Conservation (phyloP, 2,888 invertebrate species). For the Exephanes ischioxanthus region DNA sequence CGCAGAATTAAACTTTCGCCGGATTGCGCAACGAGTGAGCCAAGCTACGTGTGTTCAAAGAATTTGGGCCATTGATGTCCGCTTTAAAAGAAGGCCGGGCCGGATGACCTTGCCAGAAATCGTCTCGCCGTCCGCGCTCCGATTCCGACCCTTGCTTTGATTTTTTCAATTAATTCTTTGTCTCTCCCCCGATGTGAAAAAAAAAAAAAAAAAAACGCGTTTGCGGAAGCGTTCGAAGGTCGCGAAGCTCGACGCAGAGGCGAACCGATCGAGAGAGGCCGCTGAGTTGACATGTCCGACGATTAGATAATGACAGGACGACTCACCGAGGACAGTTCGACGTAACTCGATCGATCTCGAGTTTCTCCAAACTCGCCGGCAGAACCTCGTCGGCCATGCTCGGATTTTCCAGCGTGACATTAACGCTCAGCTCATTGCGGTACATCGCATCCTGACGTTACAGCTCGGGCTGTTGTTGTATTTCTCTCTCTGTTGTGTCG, state of each 20-base stretch:
- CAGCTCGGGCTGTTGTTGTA: no score
- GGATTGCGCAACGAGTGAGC: conserved; percentile 45
- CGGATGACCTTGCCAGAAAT: conserved; percentile 44
- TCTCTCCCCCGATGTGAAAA: neutral
- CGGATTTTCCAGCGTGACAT: conserved; percentile 43
- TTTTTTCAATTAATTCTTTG: neutral
- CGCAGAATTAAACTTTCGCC: conserved; percentile 42
- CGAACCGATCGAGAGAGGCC: neutral
- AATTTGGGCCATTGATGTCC: conserved; percentile 50
- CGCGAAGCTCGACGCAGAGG: neutral
- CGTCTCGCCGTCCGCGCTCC: neutral
- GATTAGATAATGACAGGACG: conserved; percentile 33
- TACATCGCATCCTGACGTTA: conserved; percentile 44
- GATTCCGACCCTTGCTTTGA: neutral
- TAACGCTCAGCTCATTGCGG: conserved; percentile 45
- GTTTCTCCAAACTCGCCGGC: conserved; percentile 81
- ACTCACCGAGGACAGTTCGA: conserved; percentile 77
- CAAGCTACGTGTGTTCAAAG: conserved; percentile 19
- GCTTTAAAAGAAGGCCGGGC: conserved; percentile 14
- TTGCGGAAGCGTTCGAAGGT: neutral
- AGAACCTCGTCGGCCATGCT: conserved; percentile 81
- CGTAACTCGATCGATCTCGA: conserved; percentile 78
- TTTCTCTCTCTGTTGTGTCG: conserved; percentile 58
- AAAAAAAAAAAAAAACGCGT: neutral
- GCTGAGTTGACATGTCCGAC: neutral